Base-by-base conservation (phyloP, 1,140 invertebrate species). In the Lethrus apterus region DNA sequence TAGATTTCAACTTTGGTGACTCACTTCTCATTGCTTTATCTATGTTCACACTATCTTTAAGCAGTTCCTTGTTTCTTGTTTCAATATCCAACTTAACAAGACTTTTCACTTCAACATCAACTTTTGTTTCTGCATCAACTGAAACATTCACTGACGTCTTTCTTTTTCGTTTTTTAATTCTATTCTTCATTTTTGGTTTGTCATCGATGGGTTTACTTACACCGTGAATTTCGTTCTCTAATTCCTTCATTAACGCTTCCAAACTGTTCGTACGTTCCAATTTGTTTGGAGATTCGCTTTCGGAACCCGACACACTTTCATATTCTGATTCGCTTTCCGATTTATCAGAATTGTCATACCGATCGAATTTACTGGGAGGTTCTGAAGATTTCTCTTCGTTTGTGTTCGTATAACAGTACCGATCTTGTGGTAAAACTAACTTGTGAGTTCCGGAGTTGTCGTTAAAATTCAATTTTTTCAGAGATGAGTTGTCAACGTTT, bases 221-320 rank as follows among this genome's bases (percentile, higher is more conserved):
- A 31, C 62, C 60, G 44, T 57, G 46, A n/a, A 67, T 66, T 55
- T 66, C 63, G 46, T 58, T 59, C 47, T 66, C 64, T 20, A 67
- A 49, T 48, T 66, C 64, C 40, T 66, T 51, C 56, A 67, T 64
- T 26, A 67, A 42, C n/a, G 56, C 59, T 13, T 67, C 65, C 29
- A 67, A 54, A 49, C 65, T 67, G 42, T 55, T 54, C 15, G 54
- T 31, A 21, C 56, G 51, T 30, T 54, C 46, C 20, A 64, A 51
- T 32, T 58, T 55, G 13, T 17, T 14, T 17, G 38, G 38, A 10
- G 38, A 41, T 29, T 41, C 38, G 5, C 13, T 21, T 26, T 2
- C 32, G n/a, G n/a, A n/a, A n/a, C n/a, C n/a, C n/a, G n/a, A n/a
- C n/a, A n/a, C n/a, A n/a, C n/a, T n/a, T n/a, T 62, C 56, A 14